Percentiles rank a stretch among this genome's conserved stretches.
Evolutionary conservation across 1,140 invertebrate genomes (phyloP).

Genomic region (Caenorhabditis inopinata): DNA sequence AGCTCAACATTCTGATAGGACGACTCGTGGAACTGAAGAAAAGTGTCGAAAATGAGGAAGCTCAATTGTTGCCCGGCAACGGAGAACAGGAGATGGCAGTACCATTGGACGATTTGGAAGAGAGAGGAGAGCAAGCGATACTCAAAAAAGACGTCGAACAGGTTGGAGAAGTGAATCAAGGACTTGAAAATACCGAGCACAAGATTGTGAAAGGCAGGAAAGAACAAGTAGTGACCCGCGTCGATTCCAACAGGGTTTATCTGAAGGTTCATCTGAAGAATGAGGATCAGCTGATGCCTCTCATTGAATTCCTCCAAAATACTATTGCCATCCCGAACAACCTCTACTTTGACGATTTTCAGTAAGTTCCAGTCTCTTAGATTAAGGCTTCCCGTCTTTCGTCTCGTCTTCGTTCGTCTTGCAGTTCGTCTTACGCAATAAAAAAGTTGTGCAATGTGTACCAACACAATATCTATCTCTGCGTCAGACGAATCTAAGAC

Average conservation of each 20-base stretch:
- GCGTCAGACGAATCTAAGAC: no score
- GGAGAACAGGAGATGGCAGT: slow-evolving; percentile 62
- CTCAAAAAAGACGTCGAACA: slow-evolving; percentile 64
- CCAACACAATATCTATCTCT: no score
- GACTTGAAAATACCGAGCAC: slow-evolving; percentile 58
- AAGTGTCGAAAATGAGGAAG: slow-evolving; percentile 27
- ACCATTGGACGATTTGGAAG: slow-evolving; percentile 51
- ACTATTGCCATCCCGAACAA: slow-evolving; percentile 60
- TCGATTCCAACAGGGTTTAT: slow-evolving; percentile 65
- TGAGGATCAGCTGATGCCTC: slow-evolving; percentile 36
- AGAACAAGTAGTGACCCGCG: slow-evolving; percentile 51
- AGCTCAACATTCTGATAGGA: slow-evolving; percentile 33
- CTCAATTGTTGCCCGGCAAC: background rate
- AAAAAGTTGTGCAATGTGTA: no score
- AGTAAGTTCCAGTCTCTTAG: no score
- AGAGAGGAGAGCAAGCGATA: slow-evolving; percentile 50
- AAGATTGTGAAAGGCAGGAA: slow-evolving; percentile 64
- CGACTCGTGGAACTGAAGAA: slow-evolving; percentile 40
- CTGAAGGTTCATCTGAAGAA: slow-evolving; percentile 57
- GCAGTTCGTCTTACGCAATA: no score
- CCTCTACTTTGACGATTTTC: slow-evolving; percentile 63
- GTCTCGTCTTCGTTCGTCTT: no score
- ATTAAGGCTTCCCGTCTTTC: no score
- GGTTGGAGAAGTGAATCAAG: slow-evolving; percentile 59
- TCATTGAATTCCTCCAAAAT: slow-evolving; percentile 58